Evolutionary conservation across 2,797 vertebrate genomes (phyloP), one percentile per base, ranked within the genome.

Genomic region (Oceanodroma leucorhoa): DNA sequence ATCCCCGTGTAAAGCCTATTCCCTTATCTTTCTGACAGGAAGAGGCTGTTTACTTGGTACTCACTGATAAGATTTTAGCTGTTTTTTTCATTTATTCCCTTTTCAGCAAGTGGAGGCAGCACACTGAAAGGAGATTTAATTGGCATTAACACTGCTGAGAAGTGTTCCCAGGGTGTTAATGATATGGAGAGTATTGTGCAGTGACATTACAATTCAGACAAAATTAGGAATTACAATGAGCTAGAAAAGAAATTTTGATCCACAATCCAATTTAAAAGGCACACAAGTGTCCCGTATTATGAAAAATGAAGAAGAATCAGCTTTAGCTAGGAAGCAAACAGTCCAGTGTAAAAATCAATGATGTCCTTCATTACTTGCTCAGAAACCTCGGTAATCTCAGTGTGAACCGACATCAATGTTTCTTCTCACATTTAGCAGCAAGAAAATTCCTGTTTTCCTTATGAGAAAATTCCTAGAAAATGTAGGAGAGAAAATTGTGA

Each of bases 81-180:
- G 43, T 38, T 2, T 50, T 48, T 55, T 77, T 62, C 65, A 71
- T 91, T 93, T 91, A 77, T 80, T 91, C 96, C 53, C 54, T 95
- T 96, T 94, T 84, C 92, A 84, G 87, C 43, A 89, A 93, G 58
- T 43, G 64, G 81, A 94, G 72, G 72, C 89, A 94, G 75, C 82
- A 55, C 60, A 75, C 83, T 55, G 84, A 93, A 69, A 93, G 67
- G 67, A 96, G 94, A 93, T 96, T 96, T 97, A 97, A 96, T 97
- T 96, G 96, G 93, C 75, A 66, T 95, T 94, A 97, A 93, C 86
- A 78, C 90, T 77, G 40, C 71, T 89, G 85, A 89, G 79, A 95
- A 96, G 83, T 92, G 89, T 96, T 96, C 90, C 89, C 40, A 50
- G 72, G 81, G 93, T 94, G 95, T 92, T 96, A 96, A 96, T 92